Conservation (phyloP, 2,797 vertebrate species). For the Setipinna tenuifilis region DNA sequence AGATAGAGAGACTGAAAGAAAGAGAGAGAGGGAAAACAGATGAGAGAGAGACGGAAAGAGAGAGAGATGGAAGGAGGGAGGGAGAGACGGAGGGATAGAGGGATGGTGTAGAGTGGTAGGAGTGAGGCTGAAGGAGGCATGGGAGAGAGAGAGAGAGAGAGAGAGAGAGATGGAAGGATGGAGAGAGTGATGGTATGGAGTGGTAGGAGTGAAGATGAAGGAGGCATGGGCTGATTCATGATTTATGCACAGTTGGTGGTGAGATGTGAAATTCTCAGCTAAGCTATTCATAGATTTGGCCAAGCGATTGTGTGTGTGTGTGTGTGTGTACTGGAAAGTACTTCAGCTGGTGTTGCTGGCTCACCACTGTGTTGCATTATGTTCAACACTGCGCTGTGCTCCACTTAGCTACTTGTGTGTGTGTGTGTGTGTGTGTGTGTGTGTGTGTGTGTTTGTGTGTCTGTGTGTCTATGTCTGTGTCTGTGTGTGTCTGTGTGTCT, state of each 20-base stretch:
- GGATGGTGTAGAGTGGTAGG: background rate
- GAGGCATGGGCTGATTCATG: background rate
- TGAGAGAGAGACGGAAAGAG: background rate
- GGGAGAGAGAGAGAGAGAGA: background rate
- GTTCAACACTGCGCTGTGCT: background rate
- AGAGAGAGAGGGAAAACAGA: background rate
- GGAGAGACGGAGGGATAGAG: background rate
- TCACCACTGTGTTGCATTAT: background rate
- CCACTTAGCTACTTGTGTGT: background rate
- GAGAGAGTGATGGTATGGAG: background rate
- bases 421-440: too few relatives aligned
- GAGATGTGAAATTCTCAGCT: constrained; percentile 28
- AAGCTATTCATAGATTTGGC: constrained; percentile 17
- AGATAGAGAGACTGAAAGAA: background rate
- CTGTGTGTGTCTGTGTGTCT: too few relatives aligned
- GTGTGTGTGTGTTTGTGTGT: too few relatives aligned
- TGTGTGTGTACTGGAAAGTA: background rate
- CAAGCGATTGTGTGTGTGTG: constrained; percentile 10
- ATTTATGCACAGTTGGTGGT: background rate
- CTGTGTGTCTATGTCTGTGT: too few relatives aligned
- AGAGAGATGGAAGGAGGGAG: background rate
- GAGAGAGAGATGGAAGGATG: background rate
- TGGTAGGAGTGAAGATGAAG: background rate
- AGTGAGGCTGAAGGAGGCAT: background rate
- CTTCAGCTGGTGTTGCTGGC: constrained; percentile 1